Base-by-base conservation (phyloP, 2,113 vertebrate species). In the Catharus fuscescens region DNA sequence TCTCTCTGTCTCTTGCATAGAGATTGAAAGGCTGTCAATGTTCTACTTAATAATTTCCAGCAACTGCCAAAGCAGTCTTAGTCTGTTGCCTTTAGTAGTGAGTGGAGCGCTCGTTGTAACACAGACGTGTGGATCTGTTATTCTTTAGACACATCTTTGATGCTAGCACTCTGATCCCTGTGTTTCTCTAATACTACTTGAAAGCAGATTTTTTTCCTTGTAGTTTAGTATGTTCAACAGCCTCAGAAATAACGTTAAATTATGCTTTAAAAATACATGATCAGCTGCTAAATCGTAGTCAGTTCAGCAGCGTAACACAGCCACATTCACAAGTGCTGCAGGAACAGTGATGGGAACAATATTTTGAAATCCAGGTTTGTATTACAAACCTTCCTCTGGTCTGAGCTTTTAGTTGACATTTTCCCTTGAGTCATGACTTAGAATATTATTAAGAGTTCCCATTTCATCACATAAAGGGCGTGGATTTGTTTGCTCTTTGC, bases 351-450 rank as follows among this genome's bases (percentile, higher is more conserved):
- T 25, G 78, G 80, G 93, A 95, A 77, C 31, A 56, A 47, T 95
- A 12, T 93, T 95, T 93, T 93, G 88, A 93, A 76, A 95, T 71
- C 40, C 79, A 92, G 34, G 56, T 96, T 96, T 96, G 67, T 96
- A 91, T 90, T 95, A 91, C 87, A 96, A 97, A 94, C 92, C 89
- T 96, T 61, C 26, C 71, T 93, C 88, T 95, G 91, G 90, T 93
- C 82, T 88, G 86, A 96, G 86, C 73, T 95, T 92, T 85, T 48
- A 42, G 78, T 40, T 95, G 78, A 73, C 38, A 57, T 69, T 85
- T 92, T 89, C 54, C 60, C 62, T 96, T 86, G 80, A 94, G 91
- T 96, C 77, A 67, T 56, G 77, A 94, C 61, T 95, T 95, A 62
- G 62, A 86, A 78, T 52, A 57, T 90, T 93, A 84, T 93, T 78